Evolutionary conservation across 92 coral and sea anemone species (phyloP).

Genomic region (Montipora capitata): DNA sequence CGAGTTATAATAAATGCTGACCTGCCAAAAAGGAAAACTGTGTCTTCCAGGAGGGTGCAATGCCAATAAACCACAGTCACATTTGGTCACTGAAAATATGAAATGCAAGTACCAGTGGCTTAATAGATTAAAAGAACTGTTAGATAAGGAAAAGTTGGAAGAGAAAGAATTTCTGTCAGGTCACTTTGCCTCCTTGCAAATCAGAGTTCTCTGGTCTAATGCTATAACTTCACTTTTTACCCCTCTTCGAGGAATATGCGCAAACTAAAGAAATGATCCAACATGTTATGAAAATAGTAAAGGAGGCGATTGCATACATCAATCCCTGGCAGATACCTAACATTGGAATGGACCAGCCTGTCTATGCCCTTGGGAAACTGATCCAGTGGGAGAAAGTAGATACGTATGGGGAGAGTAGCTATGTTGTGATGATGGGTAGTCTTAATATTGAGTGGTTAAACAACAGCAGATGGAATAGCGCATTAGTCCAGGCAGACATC

Average conservation of each 20-base stretch:
- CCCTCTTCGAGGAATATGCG: conserved; percentile 61
- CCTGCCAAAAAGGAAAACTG: conserved; percentile 48
- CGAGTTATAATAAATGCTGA: conserved; percentile 50
- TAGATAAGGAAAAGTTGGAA: conserved; percentile 40
- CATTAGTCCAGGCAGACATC: background rate
- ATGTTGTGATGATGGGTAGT: conserved; percentile 35
- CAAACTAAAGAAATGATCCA: conserved; percentile 67
- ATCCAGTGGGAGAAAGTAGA: conserved; percentile 56
- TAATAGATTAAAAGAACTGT: conserved; percentile 18
- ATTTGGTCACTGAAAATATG: conserved; percentile 19
- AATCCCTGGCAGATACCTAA: conserved; percentile 65
- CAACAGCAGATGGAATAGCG: conserved; percentile 41
- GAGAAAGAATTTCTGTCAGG: conserved; percentile 48
- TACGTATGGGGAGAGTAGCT: conserved; percentile 43
- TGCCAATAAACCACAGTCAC: conserved; percentile 32
- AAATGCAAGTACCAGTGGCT: conserved; percentile 41
- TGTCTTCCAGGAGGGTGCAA: conserved; percentile 26
- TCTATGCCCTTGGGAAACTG: conserved; percentile 61
- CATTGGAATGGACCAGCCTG: conserved; percentile 66
- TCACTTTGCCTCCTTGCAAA: conserved; percentile 51
- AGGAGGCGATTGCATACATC: conserved; percentile 36
- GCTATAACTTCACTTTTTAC: conserved; percentile 60
- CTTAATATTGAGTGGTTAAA: conserved; percentile 37
- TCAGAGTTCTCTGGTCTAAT: conserved; percentile 9
- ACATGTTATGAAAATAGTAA: conserved; percentile 62